Evolutionary conservation across 30 jellyfish, hydroid and myxozoan genomes (phyloP).

Genomic region (Aurelia sp.): DNA sequence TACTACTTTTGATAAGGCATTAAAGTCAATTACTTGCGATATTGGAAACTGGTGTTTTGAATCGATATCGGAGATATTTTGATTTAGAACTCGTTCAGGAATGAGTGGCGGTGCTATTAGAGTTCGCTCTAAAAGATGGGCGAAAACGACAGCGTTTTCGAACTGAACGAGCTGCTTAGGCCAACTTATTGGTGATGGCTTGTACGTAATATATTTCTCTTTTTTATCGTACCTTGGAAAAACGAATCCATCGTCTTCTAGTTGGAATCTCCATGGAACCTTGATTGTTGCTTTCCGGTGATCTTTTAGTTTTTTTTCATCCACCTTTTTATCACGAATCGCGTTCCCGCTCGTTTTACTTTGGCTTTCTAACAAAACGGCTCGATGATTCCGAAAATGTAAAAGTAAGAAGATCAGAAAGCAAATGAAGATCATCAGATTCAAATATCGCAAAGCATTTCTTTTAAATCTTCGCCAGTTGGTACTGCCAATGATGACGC

Average conservation of each 20-base stretch:
- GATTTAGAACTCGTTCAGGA: background rate
- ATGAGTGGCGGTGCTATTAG: slow-evolving; percentile 85
- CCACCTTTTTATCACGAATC: background rate
- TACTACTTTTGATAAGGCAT: slow-evolving; percentile 56
- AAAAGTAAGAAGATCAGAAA: no score
- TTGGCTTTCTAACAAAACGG: background rate
- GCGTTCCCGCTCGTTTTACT: background rate
- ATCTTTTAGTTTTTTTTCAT: slow-evolving; percentile 22
- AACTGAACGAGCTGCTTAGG: slow-evolving; percentile 83
- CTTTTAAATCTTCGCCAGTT: no score
- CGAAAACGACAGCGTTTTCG: slow-evolving; percentile 89
- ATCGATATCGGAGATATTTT: background rate
- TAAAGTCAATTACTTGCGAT: slow-evolving; percentile 71
- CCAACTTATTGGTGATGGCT: slow-evolving; percentile 65
- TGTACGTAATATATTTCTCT: slow-evolving; percentile 60
- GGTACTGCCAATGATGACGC: no score
- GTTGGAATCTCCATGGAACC: slow-evolving; percentile 94
- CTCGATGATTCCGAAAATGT: no score
- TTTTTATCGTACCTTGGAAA: slow-evolving; percentile 43
- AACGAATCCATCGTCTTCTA: slow-evolving; percentile 90
- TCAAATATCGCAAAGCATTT: no score
- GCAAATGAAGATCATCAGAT: no score
- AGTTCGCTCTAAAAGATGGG: slow-evolving; percentile 75
- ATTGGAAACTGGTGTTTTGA: slow-evolving; percentile 27
- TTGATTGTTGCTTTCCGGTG: slow-evolving; percentile 22